These are phyloP conservation scores for Cistogaster globosa DNA, from an alignment of 2,888 invertebrate species.

Conservation along the genomic window DNA sequence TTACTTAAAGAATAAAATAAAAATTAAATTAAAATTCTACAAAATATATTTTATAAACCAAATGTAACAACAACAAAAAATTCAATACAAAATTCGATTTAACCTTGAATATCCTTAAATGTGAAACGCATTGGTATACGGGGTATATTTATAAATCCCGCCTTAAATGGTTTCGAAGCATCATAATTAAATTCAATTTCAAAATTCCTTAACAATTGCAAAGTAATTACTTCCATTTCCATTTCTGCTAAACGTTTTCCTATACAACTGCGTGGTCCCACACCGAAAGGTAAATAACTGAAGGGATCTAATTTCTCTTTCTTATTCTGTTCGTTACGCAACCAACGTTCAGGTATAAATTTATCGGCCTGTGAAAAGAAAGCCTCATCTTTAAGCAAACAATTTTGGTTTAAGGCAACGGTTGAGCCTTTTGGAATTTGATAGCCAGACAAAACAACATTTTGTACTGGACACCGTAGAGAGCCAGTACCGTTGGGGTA, in stretches of 20 bases:
- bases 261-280: constrained; percentile 87
- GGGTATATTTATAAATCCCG: constrained; percentile 77
- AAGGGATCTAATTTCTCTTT: constrained; percentile 83
- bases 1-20: too few species aligned
- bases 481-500: constrained; percentile 86
- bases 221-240: constrained; percentile 85
- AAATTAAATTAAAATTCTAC: too few species aligned
- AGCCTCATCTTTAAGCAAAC: constrained; percentile 84
- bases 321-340: constrained; percentile 75
- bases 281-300: constrained; percentile 87
- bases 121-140: constrained; percentile 79
- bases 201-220: constrained; percentile 80
- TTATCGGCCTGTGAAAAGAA: constrained; percentile 86
- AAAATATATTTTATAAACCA: too few species aligned
- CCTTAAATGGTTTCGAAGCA: constrained; percentile 74
- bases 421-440: constrained; percentile 86
- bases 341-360: constrained; percentile 91
- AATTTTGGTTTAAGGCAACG: constrained; percentile 88
- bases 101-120: constrained; percentile 55
- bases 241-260: constrained; percentile 89
- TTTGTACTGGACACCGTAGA: constrained; percentile 84
- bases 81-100: too few species aligned
- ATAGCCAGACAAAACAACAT: constrained; percentile 86
- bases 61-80: background rate
- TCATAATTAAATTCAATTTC: constrained; percentile 76